Conservation (phyloP, 2,888 invertebrate species). For the Aplocera efformata region DNA sequence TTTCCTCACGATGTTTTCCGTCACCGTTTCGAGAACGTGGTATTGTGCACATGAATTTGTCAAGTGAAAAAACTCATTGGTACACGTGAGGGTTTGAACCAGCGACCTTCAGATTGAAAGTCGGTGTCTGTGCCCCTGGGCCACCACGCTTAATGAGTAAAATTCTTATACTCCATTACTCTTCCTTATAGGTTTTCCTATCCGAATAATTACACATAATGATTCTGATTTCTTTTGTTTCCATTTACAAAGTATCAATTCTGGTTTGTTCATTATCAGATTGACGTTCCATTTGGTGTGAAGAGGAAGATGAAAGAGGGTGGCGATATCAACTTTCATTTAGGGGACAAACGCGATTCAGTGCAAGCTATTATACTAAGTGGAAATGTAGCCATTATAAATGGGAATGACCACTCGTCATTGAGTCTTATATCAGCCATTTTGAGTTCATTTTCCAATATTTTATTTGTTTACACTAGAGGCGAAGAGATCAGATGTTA, state of each 20-base stretch:
- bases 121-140: too few relatives aligned
- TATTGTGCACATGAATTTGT: too few relatives aligned
- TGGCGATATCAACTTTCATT: slow-evolving; percentile 15
- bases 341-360: slow-evolving; percentile 7
- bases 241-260: slow-evolving; percentile 4
- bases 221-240: slow-evolving; percentile 6
- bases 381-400: slow-evolving; percentile 12
- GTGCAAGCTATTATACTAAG: slow-evolving; percentile 13
- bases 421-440: slow-evolving; percentile 1
- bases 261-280: slow-evolving; percentile 12
- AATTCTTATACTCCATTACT: too few relatives aligned
- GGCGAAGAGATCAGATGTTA: too few relatives aligned
- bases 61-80: too few relatives aligned
- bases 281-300: slow-evolving; percentile 7
- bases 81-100: too few relatives aligned
- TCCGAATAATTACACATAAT: background rate
- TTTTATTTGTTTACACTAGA: background rate
- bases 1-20: too few relatives aligned
- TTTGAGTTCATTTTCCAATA: background rate
- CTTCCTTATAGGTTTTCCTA: background rate
- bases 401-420: slow-evolving; percentile 12
- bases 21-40: too few relatives aligned
- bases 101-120: too few relatives aligned
- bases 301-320: slow-evolving; percentile 8
- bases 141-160: too few relatives aligned